Conservation (phyloP, 64 coral and sea anemone species). For the Montipora sp. region DNA sequence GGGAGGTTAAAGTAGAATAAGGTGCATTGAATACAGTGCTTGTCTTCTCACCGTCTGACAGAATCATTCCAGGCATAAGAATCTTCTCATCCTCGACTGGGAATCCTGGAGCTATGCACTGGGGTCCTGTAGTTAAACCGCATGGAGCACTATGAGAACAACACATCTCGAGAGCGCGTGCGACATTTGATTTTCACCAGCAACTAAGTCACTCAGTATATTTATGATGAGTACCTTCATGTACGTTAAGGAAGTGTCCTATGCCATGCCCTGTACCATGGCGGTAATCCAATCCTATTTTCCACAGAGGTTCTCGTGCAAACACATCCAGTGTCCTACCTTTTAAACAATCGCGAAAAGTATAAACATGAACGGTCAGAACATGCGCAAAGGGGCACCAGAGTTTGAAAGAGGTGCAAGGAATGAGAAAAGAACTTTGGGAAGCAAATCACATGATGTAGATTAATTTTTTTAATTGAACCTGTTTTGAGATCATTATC, state of each 20-base stretch:
- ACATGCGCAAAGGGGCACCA: too few species aligned
- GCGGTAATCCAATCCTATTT: conserved; percentile 83
- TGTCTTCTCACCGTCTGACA: conserved; percentile 72
- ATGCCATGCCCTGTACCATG: conserved; percentile 93
- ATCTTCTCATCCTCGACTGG: conserved; percentile 82
- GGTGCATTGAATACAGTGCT: too few species aligned
- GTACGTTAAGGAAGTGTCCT: conserved; percentile 90
- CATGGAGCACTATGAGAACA: background rate
- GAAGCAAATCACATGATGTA: too few species aligned
- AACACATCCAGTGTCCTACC: conserved; percentile 88
- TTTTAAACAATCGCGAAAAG: conserved; percentile 18
- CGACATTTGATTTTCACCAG: too few species aligned
- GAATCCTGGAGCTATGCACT: conserved; percentile 92
- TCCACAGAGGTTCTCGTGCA: conserved; percentile 88
- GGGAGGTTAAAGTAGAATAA: too few species aligned
- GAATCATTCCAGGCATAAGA: conserved; percentile 86
- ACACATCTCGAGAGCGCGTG: background rate
- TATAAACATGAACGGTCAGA: background rate
- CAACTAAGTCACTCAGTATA: background rate
- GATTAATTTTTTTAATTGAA: too few species aligned
- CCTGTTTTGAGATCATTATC: too few species aligned
- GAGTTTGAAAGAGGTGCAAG: too few species aligned
- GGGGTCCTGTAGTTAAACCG: conserved; percentile 62
- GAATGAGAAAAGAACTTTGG: too few species aligned
- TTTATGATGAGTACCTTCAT: conserved; percentile 56